A percentile compares a stretch with the other conserved stretches of the same genome.
phyloP scores from a whole-genome alignment of 1,140 invertebrate species.

The Drosophila leontia region DNA sequence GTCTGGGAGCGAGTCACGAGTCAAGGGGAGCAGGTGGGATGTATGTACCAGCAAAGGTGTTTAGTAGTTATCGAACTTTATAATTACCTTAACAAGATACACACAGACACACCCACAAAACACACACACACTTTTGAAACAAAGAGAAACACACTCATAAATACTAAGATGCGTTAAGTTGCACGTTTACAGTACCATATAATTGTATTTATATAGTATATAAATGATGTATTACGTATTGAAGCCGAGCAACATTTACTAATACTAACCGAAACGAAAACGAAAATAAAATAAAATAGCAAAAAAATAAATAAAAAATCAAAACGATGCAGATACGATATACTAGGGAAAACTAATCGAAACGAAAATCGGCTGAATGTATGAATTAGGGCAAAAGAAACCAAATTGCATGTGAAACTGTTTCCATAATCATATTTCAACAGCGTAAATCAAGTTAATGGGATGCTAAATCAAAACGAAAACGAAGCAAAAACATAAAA shows the following conservation, averaged over 20 bases:
- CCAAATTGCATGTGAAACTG: slow-evolving; percentile 73
- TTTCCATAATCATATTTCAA: slow-evolving; percentile 57
- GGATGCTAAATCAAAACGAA: slow-evolving; percentile 64
- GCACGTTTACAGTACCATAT: slow-evolving; percentile 76
- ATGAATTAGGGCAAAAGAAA: slow-evolving; percentile 67
- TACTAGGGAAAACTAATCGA: slow-evolving; percentile 59
- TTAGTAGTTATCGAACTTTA: slow-evolving; percentile 51
- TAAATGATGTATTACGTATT: slow-evolving; percentile 77
- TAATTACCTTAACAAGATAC: slow-evolving; percentile 46
- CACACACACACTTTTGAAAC: slow-evolving; percentile 22
- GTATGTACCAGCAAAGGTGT: slow-evolving; percentile 38
- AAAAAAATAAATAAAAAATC: slow-evolving; percentile 28
- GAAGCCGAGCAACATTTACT: slow-evolving; percentile 74
- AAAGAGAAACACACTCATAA: slow-evolving; percentile 55
- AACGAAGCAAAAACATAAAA: slow-evolving; percentile 31
- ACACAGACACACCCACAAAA: slow-evolving; percentile 30
- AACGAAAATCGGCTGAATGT: slow-evolving; percentile 50
- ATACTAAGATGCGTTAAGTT: slow-evolving; percentile 73
- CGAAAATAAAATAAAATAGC: slow-evolving; percentile 15
- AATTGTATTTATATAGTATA: slow-evolving; percentile 82
- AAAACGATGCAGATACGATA: slow-evolving; percentile 39
- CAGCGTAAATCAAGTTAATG: slow-evolving; percentile 44
- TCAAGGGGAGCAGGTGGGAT: not conserved
- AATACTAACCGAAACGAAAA: slow-evolving; percentile 50
- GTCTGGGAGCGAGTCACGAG: slow-evolving; percentile 14